Percentiles rank a stretch among this genome's conserved stretches.
Conservation (phyloP, 53 echinoderm and acorn worm genomes). For the Luidia sarsii region DNA sequence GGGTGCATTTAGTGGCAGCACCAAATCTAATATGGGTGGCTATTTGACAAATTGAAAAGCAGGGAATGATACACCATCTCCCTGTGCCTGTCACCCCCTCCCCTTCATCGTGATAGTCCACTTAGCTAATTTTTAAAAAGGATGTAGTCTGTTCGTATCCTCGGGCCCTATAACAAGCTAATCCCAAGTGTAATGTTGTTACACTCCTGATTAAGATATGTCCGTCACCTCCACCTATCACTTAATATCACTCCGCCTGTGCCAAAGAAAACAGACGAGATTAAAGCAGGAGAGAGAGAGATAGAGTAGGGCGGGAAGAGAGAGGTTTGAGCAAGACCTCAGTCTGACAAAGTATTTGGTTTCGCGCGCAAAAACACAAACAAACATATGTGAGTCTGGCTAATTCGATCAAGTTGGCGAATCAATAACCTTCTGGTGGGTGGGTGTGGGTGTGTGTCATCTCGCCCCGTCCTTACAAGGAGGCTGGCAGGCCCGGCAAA, state of each 20-base stretch:
- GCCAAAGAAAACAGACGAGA: too few relatives aligned
- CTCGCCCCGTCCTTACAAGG: not conserved
- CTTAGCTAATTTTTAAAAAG: constrained; percentile 49
- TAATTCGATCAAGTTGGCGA: constrained; percentile 56
- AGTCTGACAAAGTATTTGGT: constrained; percentile 5
- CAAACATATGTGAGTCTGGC: constrained; percentile 51
- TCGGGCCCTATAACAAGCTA: constrained; percentile 46
- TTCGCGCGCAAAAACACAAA: constrained; percentile 57
- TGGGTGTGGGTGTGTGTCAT: too few relatives aligned
- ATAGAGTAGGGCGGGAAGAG: not conserved
- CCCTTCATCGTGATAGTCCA: constrained; percentile 12
- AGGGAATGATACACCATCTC: constrained; percentile 10
- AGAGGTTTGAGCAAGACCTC: not conserved
- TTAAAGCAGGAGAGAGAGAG: too few relatives aligned
- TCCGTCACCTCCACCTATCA: constrained; percentile 37
- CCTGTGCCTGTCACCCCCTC: constrained; percentile 3
- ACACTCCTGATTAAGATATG: constrained; percentile 50
- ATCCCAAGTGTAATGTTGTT: constrained; percentile 54
- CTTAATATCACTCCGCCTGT: constrained; percentile 21
- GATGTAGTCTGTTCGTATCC: constrained; percentile 31
- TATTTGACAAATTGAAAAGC: constrained; percentile 29
- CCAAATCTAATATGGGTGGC: not conserved
- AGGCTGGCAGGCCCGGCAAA: constrained; percentile 37
- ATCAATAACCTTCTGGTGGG: constrained; percentile 57
- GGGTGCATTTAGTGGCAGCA: too few relatives aligned